phyloP scores from a whole-genome alignment of 2,797 vertebrate species.

The Tamandua tetradactyla region DNA sequence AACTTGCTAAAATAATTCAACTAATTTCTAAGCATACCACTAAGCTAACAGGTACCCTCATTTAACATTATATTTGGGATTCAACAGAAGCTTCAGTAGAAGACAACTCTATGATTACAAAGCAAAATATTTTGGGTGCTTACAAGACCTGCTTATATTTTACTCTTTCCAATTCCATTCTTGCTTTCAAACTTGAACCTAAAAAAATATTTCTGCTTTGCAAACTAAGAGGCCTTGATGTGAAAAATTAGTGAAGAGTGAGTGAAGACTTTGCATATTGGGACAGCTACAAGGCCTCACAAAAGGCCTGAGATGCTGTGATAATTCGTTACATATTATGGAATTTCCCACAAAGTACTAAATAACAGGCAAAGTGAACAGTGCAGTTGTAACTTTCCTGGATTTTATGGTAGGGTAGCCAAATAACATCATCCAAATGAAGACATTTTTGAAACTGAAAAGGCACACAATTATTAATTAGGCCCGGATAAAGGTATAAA shows the following conservation, averaged over 20 bases:
- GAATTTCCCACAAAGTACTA: conserved; percentile 9
- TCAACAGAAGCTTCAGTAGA: not conserved
- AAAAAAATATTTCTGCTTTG: conserved; percentile 19
- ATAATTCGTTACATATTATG: not conserved
- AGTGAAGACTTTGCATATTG: not conserved
- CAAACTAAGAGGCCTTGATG: not conserved
- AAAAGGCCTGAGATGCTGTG: not conserved
- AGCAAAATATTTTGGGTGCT: conserved; percentile 5
- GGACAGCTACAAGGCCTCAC: not conserved
- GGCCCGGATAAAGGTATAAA: not conserved
- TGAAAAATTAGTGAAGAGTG: not conserved
- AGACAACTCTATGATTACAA: not conserved
- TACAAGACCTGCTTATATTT: not conserved
- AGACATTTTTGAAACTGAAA: conserved; percentile 33
- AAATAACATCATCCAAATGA: not conserved
- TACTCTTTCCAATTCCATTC: not conserved
- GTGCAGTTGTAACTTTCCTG: not conserved
- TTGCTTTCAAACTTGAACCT: conserved; percentile 31
- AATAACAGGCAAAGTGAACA: not conserved
- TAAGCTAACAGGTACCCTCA: not conserved
- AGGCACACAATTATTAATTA: not conserved
- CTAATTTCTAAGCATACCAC: not conserved
- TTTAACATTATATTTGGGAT: conserved; percentile 16
- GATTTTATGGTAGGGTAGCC: not conserved
- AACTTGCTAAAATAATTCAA: not conserved